Base-by-base conservation (phyloP, 2,797 vertebrate species). In the Sebastes vulpes region DNA sequence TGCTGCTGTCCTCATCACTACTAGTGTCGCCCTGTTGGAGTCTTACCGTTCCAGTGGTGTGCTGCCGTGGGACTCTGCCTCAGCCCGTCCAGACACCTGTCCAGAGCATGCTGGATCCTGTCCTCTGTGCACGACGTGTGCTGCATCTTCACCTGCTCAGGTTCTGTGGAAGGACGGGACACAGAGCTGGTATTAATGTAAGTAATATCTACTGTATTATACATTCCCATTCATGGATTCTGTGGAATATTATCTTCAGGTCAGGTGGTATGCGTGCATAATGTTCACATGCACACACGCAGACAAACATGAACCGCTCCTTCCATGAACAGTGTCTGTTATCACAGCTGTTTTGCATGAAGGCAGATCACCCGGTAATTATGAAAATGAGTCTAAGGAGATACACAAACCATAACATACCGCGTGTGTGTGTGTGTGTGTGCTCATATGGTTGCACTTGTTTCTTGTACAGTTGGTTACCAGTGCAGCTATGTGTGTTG, bases 111-210 rank as follows among this genome's bases (percentile, higher is more conserved):
- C 94, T 98, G 97, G 96, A 99, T 99, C 89, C 98, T 97, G 95
- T 99, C 98, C 96, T 99, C 98, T 0, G 98, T 99, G 92, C 98
- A 99, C 2, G 98, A 97, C 21, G 98, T 99, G 95, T 98, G 92
- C 97, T 99, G 97, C 98, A 99, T 99, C 97, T 97, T 99, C 90
- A 96, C 97, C 89, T 48, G 86, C 89, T 97, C 97, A 96, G 96
- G 42, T 89, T 96, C 97, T 98, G 82, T 0, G 29, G 71, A 72
- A 18, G 8, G 42, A 72, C 50, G 38, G 38, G 23, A 85, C 54
- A 69, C 5, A 58, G 8, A 35, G 32, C 12, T 5, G 23, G 54
- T 35, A 54, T 83, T 72, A 42, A 42, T 42, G 38, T 42, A 67
- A 48, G n/a, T 3, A 66, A 38, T 20, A 28, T 46, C 38, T 18